These are phyloP conservation scores for Jordanella pulchra DNA, from an alignment of 2,797 vertebrate genomes.

Conservation along the genomic window DNA sequence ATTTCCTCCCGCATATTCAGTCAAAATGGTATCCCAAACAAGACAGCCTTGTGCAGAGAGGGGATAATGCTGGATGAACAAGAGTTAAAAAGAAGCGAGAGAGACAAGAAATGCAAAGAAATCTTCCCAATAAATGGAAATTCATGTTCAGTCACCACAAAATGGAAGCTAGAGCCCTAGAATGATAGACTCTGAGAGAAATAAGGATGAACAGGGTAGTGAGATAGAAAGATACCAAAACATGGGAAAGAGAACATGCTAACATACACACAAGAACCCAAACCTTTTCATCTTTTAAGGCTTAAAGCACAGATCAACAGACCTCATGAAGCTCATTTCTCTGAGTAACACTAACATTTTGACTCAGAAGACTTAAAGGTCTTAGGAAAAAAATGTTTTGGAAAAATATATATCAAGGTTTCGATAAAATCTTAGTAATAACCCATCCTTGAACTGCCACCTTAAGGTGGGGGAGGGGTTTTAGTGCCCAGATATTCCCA, in stretches of 20 bases:
- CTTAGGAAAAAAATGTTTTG: no score
- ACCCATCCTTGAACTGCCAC: no score
- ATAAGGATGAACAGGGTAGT: neutral
- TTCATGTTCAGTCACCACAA: slow-evolving; percentile 17
- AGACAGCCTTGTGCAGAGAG: slow-evolving; percentile 43
- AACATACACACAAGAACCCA: neutral
- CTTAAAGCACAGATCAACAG: neutral
- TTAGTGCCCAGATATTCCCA: no score
- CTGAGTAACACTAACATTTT: no score
- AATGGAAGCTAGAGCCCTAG: no score
- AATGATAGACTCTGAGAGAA: slow-evolving; percentile 32
- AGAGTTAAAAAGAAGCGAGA: slow-evolving; percentile 9
- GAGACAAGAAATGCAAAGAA: slow-evolving; percentile 20
- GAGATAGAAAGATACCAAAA: neutral
- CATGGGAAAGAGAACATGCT: neutral
- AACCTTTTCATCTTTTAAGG: neutral
- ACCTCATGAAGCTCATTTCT: neutral
- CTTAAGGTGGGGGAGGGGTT: no score
- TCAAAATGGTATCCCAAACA: slow-evolving; percentile 57
- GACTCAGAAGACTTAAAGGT: no score
- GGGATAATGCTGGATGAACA: slow-evolving; percentile 49
- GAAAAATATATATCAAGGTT: no score
- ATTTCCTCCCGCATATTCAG: no score
- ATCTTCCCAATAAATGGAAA: slow-evolving; percentile 36
- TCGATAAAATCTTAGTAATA: no score